Evolutionary conservation across 92 coral and sea anemone species (phyloP).

Genomic region (Isaurus tuberculatus): DNA sequence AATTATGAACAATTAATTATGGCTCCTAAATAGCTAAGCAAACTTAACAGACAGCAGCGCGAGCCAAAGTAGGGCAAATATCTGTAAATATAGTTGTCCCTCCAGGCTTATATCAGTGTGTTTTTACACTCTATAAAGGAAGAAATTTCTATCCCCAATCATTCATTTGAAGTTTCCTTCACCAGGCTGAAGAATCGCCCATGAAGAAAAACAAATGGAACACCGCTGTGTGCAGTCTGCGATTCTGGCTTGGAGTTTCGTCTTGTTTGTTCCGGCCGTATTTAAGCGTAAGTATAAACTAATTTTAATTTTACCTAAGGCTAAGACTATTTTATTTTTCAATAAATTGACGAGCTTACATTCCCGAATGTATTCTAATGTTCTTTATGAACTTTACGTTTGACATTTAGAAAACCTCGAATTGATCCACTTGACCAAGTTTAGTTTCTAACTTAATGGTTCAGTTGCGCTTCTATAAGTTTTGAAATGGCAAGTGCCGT

Average conservation of each 20-base stretch:
- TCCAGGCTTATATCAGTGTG: slow-evolving; percentile 27
- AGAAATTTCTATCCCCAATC: not conserved
- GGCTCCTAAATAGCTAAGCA: slow-evolving; percentile 76
- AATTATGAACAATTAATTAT: slow-evolving; percentile 93
- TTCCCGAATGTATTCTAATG: not conserved
- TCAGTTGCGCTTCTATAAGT: not conserved
- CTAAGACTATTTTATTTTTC: not conserved
- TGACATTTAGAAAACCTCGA: not conserved
- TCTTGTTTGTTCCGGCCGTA: slow-evolving; percentile 10
- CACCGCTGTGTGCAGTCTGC: slow-evolving; percentile 20
- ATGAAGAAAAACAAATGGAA: slow-evolving; percentile 42
- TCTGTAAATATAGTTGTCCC: slow-evolving; percentile 9
- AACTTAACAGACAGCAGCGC: slow-evolving; percentile 40
- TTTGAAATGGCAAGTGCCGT: not conserved
- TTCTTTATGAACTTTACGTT: not conserved
- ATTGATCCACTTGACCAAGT: not conserved
- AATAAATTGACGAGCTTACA: not conserved
- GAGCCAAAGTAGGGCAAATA: slow-evolving; percentile 28
- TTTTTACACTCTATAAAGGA: slow-evolving; percentile 34
- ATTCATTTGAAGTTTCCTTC: slow-evolving; percentile 11
- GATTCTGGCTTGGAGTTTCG: slow-evolving; percentile 28
- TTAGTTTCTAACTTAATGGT: not conserved
- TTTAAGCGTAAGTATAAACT: slow-evolving; percentile 11
- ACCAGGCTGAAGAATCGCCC: slow-evolving; percentile 40
- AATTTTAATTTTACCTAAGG: not conserved